Base-by-base conservation (phyloP, 2,113 vertebrate species). In the Strix aluco region DNA sequence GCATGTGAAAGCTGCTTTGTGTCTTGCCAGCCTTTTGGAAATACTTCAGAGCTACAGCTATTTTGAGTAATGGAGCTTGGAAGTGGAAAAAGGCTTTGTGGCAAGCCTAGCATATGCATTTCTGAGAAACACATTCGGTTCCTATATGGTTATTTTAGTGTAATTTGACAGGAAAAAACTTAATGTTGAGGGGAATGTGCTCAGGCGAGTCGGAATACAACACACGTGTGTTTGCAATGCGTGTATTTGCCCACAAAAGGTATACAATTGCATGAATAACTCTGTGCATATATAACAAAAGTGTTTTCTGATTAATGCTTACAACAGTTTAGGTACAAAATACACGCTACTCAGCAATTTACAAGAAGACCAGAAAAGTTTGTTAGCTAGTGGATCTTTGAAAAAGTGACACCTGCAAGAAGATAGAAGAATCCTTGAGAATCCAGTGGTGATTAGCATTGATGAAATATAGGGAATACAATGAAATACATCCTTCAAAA, bases 21-120 rank as follows among this genome's bases (percentile, higher is more conserved):
- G 81, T 42, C 81, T 86, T 90, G 69, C 54, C 86, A 82, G 55
- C 65, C 59, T 74, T 86, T 66, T 87, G 92, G 94, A 91, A 87
- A 57, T 46, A 34, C 61, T 94, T 94, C 69, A 63, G 65, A 86
- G 78, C 59, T 81, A 47, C 14, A 49, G 74, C 62, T 95, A 54
- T 91, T 93, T 79, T 26, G 69, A 47, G 77, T 34, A 38, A 29
- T 51, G 58, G 67, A 91, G 52, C 75, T 63, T 61, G 77, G 75
- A 87, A 88, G 61, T 87, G 87, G 90, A 95, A 93, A 93, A 94
- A 75, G 32, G 20, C 78, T 90, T 70, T 87, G 69, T 90, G 92
- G 92, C 65, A 66, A 85, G 78, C 23, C 51, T 55, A 55, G 65
- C 47, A 13, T 54, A 38, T 51, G 78, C 26, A n/a, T 67, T 95